Percentiles rank a stretch among this genome's conserved stretches.
phyloP scores from a whole-genome alignment of 1,140 invertebrate species.

The Maniola jurtina region DNA sequence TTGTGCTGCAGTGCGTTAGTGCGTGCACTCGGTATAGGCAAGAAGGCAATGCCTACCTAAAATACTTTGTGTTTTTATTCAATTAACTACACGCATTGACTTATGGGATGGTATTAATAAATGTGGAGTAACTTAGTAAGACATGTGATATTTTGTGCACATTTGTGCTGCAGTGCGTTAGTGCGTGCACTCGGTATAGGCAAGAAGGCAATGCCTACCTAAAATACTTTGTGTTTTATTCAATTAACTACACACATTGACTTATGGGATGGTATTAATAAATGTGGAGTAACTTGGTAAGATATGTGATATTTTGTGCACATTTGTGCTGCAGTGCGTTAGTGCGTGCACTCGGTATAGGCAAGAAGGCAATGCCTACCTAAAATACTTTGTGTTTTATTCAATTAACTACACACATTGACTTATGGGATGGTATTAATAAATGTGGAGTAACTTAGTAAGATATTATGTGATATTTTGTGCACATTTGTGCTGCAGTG shows the following conservation, averaged over 20 bases:
- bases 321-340: neutral
- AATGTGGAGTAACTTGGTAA: neutral
- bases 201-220: no score
- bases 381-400: no score
- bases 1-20: neutral
- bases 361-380: no score
- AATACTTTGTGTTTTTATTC: no score
- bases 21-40: no score
- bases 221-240: no score
- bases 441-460: neutral
- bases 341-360: no score
- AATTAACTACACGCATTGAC: neutral
- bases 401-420: no score
- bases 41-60: no score
- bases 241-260: no score
- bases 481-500: neutral
- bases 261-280: conserved; percentile 12
- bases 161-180: neutral
- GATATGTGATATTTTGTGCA: neutral
- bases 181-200: no score
- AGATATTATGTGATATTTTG: neutral
- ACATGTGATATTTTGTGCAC: neutral
- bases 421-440: conserved; percentile 10
- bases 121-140: neutral
- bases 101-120: conserved; percentile 11